phyloP scores from a whole-genome alignment of 2,888 invertebrate genomes.

The Tupiocoris notatus region DNA sequence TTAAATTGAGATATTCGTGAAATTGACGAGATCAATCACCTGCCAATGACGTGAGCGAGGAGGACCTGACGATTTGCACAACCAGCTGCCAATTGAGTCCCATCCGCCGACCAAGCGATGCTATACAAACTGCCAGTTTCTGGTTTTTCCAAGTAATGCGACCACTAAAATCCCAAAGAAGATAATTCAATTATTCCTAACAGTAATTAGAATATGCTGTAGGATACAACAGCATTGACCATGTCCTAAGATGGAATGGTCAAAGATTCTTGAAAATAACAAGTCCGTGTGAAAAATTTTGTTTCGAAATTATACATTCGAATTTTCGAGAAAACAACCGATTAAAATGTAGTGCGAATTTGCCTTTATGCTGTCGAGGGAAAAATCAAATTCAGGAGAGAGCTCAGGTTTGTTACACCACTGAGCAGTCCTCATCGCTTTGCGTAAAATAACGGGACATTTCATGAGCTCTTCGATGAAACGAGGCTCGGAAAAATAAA shows the following conservation, averaged over 20 bases:
- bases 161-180: slow-evolving; percentile 68
- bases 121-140: slow-evolving; percentile 85
- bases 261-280: neutral
- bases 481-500: too few species aligned
- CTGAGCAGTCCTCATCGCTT: too few species aligned
- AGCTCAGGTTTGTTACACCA: too few species aligned
- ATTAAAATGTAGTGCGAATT: too few species aligned
- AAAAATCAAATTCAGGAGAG: too few species aligned
- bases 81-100: slow-evolving; percentile 93
- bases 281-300: too few species aligned
- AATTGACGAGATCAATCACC: slow-evolving; percentile 57
- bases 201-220: neutral
- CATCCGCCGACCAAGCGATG: slow-evolving; percentile 91
- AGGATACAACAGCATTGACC: neutral
- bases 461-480: too few species aligned
- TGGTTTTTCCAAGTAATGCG: slow-evolving; percentile 86
- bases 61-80: slow-evolving; percentile 88
- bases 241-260: neutral
- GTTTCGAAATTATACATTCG: too few species aligned
- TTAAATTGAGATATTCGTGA: neutral
- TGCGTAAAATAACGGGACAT: too few species aligned
- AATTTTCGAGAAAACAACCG: too few species aligned
- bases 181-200: too few species aligned
- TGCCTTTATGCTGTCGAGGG: too few species aligned
- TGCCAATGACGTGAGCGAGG: slow-evolving; percentile 87